A percentile compares a stretch with the other conserved stretches of the same genome.
Conservation (phyloP, 2,888 invertebrate genomes). For the Apamea sordens region DNA sequence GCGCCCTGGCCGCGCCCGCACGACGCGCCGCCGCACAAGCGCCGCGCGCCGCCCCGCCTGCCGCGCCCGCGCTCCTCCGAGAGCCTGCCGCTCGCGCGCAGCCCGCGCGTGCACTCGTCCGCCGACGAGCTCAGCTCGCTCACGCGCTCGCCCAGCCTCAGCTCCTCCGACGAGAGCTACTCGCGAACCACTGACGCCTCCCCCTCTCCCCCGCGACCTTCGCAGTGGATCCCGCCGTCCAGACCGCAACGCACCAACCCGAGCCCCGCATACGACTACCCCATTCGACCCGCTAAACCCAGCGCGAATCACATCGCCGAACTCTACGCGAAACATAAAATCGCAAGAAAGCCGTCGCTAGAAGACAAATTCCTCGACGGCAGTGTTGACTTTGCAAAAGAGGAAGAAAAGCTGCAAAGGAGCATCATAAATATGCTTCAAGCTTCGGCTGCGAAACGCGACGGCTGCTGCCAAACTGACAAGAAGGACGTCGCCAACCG, state of each 20-base stretch:
- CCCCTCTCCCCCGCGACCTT: slow-evolving; percentile 91
- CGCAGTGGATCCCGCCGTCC: slow-evolving; percentile 88
- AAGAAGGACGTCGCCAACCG: slow-evolving; percentile 90
- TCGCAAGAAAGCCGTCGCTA: slow-evolving; percentile 82
- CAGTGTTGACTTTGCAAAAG: slow-evolving; percentile 83
- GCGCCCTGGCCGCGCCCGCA: slow-evolving; percentile 65
- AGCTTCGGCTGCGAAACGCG: slow-evolving; percentile 90
- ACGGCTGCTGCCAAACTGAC: slow-evolving; percentile 92
- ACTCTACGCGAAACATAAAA: slow-evolving; percentile 85
- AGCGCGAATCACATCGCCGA: slow-evolving; percentile 82
- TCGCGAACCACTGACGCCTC: slow-evolving; percentile 94
- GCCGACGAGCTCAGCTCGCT: slow-evolving; percentile 95
- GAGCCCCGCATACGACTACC: slow-evolving; percentile 89
- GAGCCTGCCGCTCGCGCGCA: slow-evolving; percentile 90
- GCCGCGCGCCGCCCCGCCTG: slow-evolving; percentile 85
- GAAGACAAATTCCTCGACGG: slow-evolving; percentile 86
- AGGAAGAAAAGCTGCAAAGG: slow-evolving; percentile 87
- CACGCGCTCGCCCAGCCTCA: slow-evolving; percentile 95
- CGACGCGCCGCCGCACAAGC: slow-evolving; percentile 78
- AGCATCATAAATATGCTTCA: slow-evolving; percentile 89
- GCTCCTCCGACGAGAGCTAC: slow-evolving; percentile 96
- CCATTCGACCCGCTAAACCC: slow-evolving; percentile 87
- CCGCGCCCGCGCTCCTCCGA: slow-evolving; percentile 93
- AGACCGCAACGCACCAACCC: slow-evolving; percentile 88
- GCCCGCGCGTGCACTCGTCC: slow-evolving; percentile 93